Conservation (phyloP, 2,888 invertebrate species). For the Epinotia nisella region DNA sequence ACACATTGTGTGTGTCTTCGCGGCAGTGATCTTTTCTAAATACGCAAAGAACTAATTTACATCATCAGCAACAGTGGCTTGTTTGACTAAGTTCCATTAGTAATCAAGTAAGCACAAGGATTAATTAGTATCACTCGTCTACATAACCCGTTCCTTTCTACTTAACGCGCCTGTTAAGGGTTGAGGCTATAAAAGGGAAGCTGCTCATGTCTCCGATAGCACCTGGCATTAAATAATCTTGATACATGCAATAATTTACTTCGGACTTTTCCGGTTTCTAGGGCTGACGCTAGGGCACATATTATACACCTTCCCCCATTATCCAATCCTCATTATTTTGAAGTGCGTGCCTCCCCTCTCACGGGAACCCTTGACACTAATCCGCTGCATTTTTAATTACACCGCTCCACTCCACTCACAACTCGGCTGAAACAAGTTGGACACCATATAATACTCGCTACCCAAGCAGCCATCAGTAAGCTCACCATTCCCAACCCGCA, state of each 20-base stretch:
- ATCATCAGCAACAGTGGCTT: too few species aligned
- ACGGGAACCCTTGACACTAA: conserved; percentile 42
- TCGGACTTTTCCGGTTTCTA: conserved; percentile 8
- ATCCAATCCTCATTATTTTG: conserved; percentile 56
- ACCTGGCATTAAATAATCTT: not conserved
- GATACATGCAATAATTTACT: conserved; percentile 8
- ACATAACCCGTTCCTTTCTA: not conserved
- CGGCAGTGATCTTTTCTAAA: not conserved
- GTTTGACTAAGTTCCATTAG: not conserved
- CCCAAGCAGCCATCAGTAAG: not conserved
- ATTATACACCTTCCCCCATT: conserved; percentile 42
- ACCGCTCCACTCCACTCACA: conserved; percentile 23
- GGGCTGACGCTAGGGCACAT: conserved; percentile 26
- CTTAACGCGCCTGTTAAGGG: not conserved
- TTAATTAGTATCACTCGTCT: not conserved
- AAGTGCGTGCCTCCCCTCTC: conserved; percentile 51
- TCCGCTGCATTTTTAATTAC: conserved; percentile 45
- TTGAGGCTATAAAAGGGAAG: not conserved
- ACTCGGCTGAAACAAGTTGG: conserved; percentile 5
- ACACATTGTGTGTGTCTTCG: too few species aligned
- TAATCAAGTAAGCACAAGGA: not conserved
- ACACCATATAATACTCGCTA: conserved; percentile 24
- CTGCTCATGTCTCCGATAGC: not conserved
- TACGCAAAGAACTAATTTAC: not conserved
- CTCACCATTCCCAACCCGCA: conserved; percentile 3